A percentile compares a stretch with the other conserved stretches of the same genome.
Evolutionary conservation across 2,888 invertebrate species (phyloP).

Genomic region (Arrhopalites spinosus): DNA sequence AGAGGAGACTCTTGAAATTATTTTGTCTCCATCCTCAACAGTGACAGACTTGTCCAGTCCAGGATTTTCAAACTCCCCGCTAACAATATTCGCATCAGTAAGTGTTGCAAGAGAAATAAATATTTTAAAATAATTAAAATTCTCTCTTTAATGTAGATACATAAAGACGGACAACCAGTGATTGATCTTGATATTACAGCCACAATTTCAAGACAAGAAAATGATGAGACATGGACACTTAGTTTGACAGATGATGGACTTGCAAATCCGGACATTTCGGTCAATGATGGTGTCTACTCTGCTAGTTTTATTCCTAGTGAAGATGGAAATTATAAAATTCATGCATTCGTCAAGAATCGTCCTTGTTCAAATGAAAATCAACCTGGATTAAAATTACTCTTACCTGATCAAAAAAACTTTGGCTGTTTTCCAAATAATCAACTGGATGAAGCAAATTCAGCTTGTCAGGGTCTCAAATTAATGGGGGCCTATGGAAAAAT

Average conservation of each 20-base stretch:
- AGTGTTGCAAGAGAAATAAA: neutral
- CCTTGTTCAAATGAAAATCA: neutral
- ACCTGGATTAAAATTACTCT: neutral
- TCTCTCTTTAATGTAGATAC: constrained; percentile 11
- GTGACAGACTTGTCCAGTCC: neutral
- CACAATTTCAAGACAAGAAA: neutral
- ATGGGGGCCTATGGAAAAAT: neutral
- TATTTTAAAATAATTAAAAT: neutral
- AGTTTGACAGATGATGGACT: constrained; percentile 42
- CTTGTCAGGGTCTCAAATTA: constrained; percentile 10
- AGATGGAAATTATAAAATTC: constrained; percentile 40
- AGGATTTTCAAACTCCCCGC: constrained; percentile 8
- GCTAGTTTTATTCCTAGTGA: constrained; percentile 40
- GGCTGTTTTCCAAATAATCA: constrained; percentile 29
- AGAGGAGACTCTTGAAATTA: neutral
- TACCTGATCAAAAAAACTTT: constrained; percentile 33
- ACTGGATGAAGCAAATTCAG: neutral
- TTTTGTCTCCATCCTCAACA: neutral
- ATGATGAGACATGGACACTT: constrained; percentile 2
- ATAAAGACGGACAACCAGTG: constrained; percentile 29
- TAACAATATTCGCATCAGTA: constrained; percentile 30
- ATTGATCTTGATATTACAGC: neutral
- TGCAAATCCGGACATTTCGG: constrained; percentile 40
- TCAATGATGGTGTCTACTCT: constrained; percentile 48
- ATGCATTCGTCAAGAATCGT: constrained; percentile 3